Evolutionary conservation across 2,888 invertebrate genomes (phyloP), one percentile per base, ranked within the genome.

Genomic region (Megaustenia siamemsis): DNA sequence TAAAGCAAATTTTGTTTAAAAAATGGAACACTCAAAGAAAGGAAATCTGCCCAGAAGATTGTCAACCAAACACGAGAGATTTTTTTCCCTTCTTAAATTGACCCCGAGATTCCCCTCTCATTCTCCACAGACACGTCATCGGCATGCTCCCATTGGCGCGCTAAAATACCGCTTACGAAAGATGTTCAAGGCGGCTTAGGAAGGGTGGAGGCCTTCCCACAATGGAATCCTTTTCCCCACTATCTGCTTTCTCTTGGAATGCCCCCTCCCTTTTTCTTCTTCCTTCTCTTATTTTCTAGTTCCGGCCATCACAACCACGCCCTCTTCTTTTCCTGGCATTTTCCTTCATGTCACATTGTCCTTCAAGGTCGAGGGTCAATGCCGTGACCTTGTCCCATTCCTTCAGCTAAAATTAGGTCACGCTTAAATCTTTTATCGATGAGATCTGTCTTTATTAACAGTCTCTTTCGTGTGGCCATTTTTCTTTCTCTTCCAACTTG

Each of bases 151-250:
- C 35, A 66, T 66, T 66, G 66, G 66, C 15, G 32, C 35, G 8
- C 66, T 66, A 66, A 35, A 66, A 66, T 66, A 66, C 32, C 35
- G 66, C 66, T 66, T 66, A 66, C 66, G 66, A 28, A 66, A 66
- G 66, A 15, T 66, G n/a, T 49, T 49, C 6, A 49, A 49, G 49
- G 15, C 49, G 15, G 49, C 49, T 49, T 53, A 15, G 15, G 53
- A 3, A 21, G 53, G 24, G 24, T 3, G 24, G 2, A 53, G 6
- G 15, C 24, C 10, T 3, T 15, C 21, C 24, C 53, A 53, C 53
- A 53, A 18, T 53, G 6, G 24, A 53, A 53, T 10, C 24, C 53
- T 3, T 8, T 15, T 18, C 2, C 53, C 15, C 24, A 15, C 15
- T 53, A 3, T 53, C 24, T 53, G 24, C 24, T 53, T 53, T 5